phyloP scores from a whole-genome alignment of 2,797 vertebrate species.

The Spheniscus humboldti region DNA sequence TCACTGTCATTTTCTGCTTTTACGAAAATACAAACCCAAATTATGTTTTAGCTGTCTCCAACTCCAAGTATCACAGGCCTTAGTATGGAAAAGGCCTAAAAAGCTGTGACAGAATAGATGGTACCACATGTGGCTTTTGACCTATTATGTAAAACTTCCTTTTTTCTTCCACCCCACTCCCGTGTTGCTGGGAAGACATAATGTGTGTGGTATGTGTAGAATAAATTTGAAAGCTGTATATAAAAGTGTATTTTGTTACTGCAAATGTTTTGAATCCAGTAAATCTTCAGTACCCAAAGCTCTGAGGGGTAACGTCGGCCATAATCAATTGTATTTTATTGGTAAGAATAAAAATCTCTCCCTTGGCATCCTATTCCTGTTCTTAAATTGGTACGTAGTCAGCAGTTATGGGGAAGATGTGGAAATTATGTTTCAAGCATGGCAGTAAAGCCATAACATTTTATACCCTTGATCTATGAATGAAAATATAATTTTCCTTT shows the following conservation, averaged over 20 bases:
- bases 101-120: not conserved
- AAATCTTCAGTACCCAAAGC: not conserved
- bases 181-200: not conserved
- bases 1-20: not conserved
- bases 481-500: not conserved
- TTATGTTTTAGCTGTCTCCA: not conserved
- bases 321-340: not conserved
- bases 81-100: not conserved
- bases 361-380: not conserved
- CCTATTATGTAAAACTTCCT: accelerated
- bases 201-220: not conserved
- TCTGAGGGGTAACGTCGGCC: not conserved
- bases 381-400: not conserved
- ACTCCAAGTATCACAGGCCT: not conserved
- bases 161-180: not conserved
- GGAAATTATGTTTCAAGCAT: not conserved
- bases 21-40: not conserved
- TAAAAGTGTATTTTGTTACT: not conserved
- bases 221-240: not conserved
- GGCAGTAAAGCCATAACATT: not conserved
- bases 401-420: not conserved
- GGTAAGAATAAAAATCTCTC: not conserved
- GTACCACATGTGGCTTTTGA: not conserved
- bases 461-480: not conserved
- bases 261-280: not conserved